Conservation (phyloP, 2,797 vertebrate species). For the Etheostoma perlongum region DNA sequence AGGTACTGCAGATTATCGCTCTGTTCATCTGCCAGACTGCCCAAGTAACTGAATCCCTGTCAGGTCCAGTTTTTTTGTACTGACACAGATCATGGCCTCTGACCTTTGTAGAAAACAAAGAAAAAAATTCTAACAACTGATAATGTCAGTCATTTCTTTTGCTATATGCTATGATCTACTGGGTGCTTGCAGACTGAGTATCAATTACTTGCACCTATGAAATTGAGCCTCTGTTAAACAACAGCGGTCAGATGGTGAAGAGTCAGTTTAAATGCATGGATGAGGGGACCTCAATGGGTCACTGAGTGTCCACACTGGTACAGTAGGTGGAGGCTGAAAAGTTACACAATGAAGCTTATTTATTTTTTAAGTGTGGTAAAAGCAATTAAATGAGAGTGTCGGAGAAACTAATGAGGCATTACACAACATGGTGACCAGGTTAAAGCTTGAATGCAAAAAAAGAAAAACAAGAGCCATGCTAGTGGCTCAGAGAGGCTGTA, state of each 20-base stretch:
- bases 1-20: background rate
- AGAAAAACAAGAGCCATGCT: background rate
- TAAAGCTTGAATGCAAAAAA: background rate
- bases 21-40: background rate
- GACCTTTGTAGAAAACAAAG: slow-evolving; percentile 12
- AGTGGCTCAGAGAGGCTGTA: background rate
- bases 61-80: background rate
- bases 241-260: slow-evolving; percentile 27
- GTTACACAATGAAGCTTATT: slow-evolving; percentile 5
- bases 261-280: slow-evolving; percentile 29
- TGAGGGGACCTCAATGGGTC: slow-evolving; percentile 27
- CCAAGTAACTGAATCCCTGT: background rate
- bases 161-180: slow-evolving; percentile 8
- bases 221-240: slow-evolving; percentile 52
- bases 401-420: background rate
- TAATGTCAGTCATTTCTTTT: slow-evolving; percentile 21
- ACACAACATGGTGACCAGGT: background rate
- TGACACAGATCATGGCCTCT: slow-evolving; percentile 4
- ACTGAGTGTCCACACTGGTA: slow-evolving; percentile 14
- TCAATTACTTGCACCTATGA: slow-evolving; percentile 56
- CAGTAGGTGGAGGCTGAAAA: slow-evolving; percentile 18
- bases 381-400: background rate
- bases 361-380: background rate
- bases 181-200: slow-evolving; percentile 20
- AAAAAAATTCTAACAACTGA: background rate